Evolutionary conservation across 2,888 invertebrate species (phyloP), one percentile per base, ranked within the genome.

Genomic region (Achlya flavicornis): DNA sequence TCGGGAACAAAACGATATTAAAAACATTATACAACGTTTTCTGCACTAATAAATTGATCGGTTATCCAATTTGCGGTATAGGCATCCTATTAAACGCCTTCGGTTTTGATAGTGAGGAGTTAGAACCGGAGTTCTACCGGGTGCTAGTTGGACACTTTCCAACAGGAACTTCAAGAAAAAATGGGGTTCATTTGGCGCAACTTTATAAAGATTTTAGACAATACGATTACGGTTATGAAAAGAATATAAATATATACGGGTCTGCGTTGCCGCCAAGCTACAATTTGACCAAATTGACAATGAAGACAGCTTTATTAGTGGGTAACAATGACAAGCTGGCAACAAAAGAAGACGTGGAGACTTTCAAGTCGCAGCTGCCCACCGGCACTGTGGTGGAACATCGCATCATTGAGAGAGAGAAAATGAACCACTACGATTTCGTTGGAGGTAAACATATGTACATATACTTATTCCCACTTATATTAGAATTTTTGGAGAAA

Each of bases 371-470:
- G 0, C 60, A 66, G 12, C 64, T 84, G n/a, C 75, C 77, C 0
- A 80, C 80, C 35, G 57, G 10, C 6, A 57, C 57, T 35, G 74
- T 83, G 1, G 76, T 78, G 4, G 64, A 76, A 0, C 70, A 79
- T 57, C 63, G 70, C 14, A 62, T 78, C 0, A 61, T 73, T 32
- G 66, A 72, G 0, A 64, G 68, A 10, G 38, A 64, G 0, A 14
- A 62, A 12, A 74, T 75, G 62, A 80, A 77, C 46, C 84, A 85
- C 46, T 32, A 73, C 5, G 81, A 84, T 59, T 74, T 73, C 57
- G 61, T 79, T n/a, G 79, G 74, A 73, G 84, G 80, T 1, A 57
- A 66, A 57, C 64, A 73, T 32, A 74, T 77, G 70, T 46, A 68
- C 12, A 32, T 41, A 7, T 72, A 76, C 59, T 63, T 81, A 16